Evolutionary conservation across 2,113 vertebrate genomes (phyloP), one percentile per base, ranked within the genome.

Genomic region (Rhinoderma darwinii): DNA sequence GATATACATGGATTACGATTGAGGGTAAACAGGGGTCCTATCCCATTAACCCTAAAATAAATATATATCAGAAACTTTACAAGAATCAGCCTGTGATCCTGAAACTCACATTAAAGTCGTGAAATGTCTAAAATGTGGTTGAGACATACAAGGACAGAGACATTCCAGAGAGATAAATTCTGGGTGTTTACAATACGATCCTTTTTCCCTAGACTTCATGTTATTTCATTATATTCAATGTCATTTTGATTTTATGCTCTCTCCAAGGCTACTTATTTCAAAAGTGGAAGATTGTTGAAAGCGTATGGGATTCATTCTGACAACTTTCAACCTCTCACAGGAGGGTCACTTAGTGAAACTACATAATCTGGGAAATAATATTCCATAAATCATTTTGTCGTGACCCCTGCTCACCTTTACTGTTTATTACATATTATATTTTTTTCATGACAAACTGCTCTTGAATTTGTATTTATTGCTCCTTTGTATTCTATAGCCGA

Each of bases 151-250:
- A 95, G 93, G 94, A 91, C 93, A 92, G 90, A 92, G 92, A 92
- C 92, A 94, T 93, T 94, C 91, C 93, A 90, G 66, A 5, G 88
- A 91, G 93, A 95, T 94, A 94, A 93, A 92, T 92, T 91, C 89
- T 91, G 90, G 82, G 89, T 89, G 91, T 91, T 91, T 92, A 90
- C 91, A 89, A 30, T 89, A 89, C 89, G 88, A 93, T 93, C 90
- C 89, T 91, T 88, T 90, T 92, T 94, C 93, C 92, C 94, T 94
- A 94, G 93, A 89, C 90, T 90, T 91, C 84, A 32, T 92, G 92
- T 91, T 90, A 84, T 90, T 93, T 93, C 91, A 93, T 94, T 94
- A 94, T 86, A 91, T 88, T 93, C 94, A 93, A 94, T 91, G 94
- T 88, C 93, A 93, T 91, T 92, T 91, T 92, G 89, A 89, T 92